Evolutionary conservation across 2,888 invertebrate species (phyloP).

Genomic region (Toxonevra muliebris): DNA sequence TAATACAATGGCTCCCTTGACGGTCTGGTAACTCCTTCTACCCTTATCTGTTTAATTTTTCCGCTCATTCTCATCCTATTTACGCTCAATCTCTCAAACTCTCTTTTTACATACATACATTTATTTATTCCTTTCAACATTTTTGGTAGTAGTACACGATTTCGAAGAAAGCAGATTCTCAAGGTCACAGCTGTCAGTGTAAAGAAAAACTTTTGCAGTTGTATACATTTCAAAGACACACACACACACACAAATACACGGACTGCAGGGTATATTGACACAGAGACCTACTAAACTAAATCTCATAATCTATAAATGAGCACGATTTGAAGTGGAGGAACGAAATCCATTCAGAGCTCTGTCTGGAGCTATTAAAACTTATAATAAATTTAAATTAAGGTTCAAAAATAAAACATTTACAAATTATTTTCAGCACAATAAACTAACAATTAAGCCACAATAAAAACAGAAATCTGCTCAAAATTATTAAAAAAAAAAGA

Average conservation of each 20-base stretch:
- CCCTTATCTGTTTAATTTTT: not conserved
- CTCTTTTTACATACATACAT: no score
- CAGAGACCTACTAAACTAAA: slow-evolving; percentile 36
- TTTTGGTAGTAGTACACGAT: not conserved
- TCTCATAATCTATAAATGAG: not conserved
- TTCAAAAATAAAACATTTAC: no score
- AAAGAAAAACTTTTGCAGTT: slow-evolving; percentile 14
- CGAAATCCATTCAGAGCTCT: no score
- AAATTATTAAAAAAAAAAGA: no score
- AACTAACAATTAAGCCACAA: no score
- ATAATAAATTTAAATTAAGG: no score
- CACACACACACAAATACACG: slow-evolving; percentile 6
- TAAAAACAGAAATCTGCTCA: no score
- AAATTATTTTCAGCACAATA: no score
- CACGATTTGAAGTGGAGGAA: no score
- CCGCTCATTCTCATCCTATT: not conserved
- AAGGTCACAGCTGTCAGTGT: slow-evolving; percentile 47
- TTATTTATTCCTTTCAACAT: no score
- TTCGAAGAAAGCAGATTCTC: slow-evolving; percentile 24
- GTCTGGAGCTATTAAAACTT: no score
- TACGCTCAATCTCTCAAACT: no score
- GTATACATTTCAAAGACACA: slow-evolving; percentile 12
- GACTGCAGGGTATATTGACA: slow-evolving; percentile 32
- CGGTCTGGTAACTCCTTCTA: slow-evolving; percentile 11
- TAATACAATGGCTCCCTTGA: slow-evolving; percentile 25